phyloP scores from a whole-genome alignment of 2,888 invertebrate species.

The Drosophila nigricruria region DNA sequence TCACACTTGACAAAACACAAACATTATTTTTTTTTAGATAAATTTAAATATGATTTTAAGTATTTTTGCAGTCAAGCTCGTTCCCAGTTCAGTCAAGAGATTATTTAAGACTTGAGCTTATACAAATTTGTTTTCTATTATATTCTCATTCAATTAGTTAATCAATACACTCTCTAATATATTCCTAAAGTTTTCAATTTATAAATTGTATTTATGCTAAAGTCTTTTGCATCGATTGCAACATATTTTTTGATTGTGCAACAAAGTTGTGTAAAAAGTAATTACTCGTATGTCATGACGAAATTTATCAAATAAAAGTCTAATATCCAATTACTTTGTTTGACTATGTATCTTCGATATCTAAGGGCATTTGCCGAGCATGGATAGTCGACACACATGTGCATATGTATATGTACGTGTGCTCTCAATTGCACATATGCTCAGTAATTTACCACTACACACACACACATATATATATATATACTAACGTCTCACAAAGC shows the following conservation, averaged over 20 bases:
- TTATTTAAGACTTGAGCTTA: neutral
- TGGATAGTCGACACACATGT: constrained; percentile 6
- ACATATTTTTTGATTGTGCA: neutral
- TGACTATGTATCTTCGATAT: constrained; percentile 27
- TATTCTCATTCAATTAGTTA: neutral
- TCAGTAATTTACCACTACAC: constrained; percentile 27
- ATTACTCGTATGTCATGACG: constrained; percentile 4
- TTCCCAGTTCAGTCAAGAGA: neutral
- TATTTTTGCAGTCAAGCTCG: neutral
- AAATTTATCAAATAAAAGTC: constrained; percentile 23
- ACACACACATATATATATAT: neutral
- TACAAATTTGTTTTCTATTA: neutral
- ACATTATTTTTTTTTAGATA: neutral
- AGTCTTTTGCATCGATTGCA: neutral
- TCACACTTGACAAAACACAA: neutral
- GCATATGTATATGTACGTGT: neutral
- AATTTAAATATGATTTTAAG: neutral
- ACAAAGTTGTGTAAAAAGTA: neutral
- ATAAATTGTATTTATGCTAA: neutral
- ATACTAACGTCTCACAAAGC: constrained; percentile 31
- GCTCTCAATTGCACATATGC: constrained; percentile 15
- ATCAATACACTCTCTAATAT: neutral
- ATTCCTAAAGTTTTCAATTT: neutral
- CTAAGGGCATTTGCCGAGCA: constrained; percentile 10
- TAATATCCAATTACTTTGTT: constrained; percentile 31